These are phyloP conservation scores for Zoanthus sansibaricus DNA, from an alignment of 92 coral and sea anemone species.

Conservation along the genomic window DNA sequence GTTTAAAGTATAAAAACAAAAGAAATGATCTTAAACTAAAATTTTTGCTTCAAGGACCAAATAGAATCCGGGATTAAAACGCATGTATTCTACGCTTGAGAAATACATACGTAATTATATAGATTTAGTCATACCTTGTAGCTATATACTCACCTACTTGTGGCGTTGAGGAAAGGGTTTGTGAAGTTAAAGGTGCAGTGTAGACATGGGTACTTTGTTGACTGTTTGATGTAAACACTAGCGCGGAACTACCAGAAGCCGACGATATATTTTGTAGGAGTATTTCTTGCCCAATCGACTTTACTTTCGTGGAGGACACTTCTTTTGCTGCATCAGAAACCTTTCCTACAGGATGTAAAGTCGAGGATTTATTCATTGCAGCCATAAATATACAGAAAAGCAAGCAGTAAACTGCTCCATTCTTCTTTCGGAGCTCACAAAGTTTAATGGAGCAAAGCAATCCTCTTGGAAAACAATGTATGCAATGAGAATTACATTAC, in stretches of 20 bases:
- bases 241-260: constrained; percentile 27
- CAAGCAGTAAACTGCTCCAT: constrained; percentile 14
- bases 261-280: not conserved
- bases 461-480: not conserved
- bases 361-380: constrained; percentile 33
- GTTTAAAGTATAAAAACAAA: not conserved
- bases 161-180: constrained; percentile 26
- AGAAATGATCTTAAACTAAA: not conserved
- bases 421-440: constrained; percentile 10
- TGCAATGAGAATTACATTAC: not conserved
- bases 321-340: constrained; percentile 18
- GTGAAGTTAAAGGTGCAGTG: constrained; percentile 41
- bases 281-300: constrained; percentile 10
- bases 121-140: not conserved
- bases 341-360: constrained; percentile 15
- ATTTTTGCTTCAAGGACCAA: not conserved
- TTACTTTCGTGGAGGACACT: constrained; percentile 16
- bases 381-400: constrained; percentile 15
- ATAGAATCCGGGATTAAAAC: not conserved
- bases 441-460: not conserved
- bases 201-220: constrained; percentile 27
- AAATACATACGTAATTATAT: not conserved
- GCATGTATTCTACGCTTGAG: not conserved
- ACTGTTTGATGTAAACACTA: constrained; percentile 39
- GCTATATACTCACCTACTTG: constrained; percentile 29